Base-by-base conservation (phyloP, 2,113 vertebrate species). In the Elephas maximus region DNA sequence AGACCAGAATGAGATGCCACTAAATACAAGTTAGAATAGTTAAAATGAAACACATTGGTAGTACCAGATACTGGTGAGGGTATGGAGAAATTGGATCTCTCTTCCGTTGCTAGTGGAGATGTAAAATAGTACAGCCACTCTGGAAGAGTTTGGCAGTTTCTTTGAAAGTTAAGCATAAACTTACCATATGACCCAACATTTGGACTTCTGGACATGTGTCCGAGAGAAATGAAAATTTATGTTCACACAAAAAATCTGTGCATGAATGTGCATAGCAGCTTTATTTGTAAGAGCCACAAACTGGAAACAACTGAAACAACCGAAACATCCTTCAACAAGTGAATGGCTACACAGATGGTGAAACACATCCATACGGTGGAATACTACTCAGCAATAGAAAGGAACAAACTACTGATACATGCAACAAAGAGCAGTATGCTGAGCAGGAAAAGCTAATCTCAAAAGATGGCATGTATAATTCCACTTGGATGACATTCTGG, bases 141-240 rank as follows among this genome's bases (percentile, higher is more conserved):
- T 83, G 33, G 60, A 77, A 96, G 78, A 77, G 30, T 81, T 51
- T 17, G 45, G 6, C 37, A 44, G 1, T 44, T 79, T 74, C 24
- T 10, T 2, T 17, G 65, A 60, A 77, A 77, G 21, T 24, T 79
- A 92, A 78, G n/a, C 11, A 57, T 65, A 65, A 51, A 67, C 63
- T 96, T 92, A 57, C 10, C 84, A 79, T 48, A 74, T 73, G 37
- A 73, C 30, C n/a, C 74, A 79, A 30, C 44, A 88, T 65, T 8
- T 94, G 53, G 62, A 94, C 57, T 80, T 18, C 28, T 94, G 93
- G 53, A 14, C 69, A 45, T 24, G 3, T 57, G 65, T 83, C 9
- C 44, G n/a, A 79, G 23, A 85, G 71, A 94, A 94, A 92, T 41
- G 45, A 94, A 88, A 94, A 65, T 2, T 26, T 83, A 89, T 20